Conservation (phyloP, 2,888 invertebrate species). For the Mellilla xanthometata region DNA sequence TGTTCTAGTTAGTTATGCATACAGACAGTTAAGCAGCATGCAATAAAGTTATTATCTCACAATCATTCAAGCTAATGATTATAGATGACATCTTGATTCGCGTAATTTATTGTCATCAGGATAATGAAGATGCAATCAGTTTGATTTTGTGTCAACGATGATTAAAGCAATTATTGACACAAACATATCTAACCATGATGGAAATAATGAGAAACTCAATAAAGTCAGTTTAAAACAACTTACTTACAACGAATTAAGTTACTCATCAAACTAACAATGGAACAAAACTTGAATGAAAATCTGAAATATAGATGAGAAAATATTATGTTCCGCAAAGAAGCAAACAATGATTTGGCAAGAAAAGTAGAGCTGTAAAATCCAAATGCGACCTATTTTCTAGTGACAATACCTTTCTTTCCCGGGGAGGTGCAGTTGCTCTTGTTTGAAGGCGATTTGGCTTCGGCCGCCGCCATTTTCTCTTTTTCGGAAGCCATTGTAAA, state of each 20-base stretch:
- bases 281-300: not conserved
- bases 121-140: constrained; percentile 1
- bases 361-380: not conserved
- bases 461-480: constrained; percentile 76
- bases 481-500: constrained; percentile 72
- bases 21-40: not conserved
- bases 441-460: constrained; percentile 72
- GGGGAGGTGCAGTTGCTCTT: constrained; percentile 77
- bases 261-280: not conserved
- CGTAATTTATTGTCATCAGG: not conserved
- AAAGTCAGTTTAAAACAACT: no score
- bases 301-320: no score
- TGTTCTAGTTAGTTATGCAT: no score
- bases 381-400: constrained; percentile 16
- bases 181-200: no score
- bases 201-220: no score
- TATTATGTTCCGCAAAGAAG: no score
- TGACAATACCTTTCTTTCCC: constrained; percentile 73
- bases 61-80: not conserved
- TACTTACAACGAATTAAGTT: not conserved
- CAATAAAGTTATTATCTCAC: not conserved
- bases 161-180: no score
- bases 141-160: not conserved
- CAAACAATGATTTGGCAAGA: not conserved
- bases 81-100: not conserved